These are phyloP conservation scores for Epsilonema sp. DNA, from an alignment of 2,888 invertebrate species.

Conservation along the genomic window DNA sequence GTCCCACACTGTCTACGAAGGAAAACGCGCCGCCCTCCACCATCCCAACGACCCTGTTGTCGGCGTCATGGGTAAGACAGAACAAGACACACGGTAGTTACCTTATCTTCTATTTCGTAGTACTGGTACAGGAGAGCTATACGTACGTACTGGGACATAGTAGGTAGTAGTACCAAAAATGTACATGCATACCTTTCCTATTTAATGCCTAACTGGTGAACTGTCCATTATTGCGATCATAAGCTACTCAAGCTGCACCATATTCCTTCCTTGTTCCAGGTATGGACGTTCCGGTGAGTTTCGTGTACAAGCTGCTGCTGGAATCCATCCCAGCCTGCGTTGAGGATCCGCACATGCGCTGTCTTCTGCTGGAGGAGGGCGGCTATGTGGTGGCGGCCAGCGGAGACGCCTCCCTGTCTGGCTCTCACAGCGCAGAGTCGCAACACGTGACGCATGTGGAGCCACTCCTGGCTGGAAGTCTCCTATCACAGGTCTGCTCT, in stretches of 20 bases:
- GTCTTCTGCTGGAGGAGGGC: slow-evolving; percentile 68
- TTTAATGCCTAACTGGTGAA: too few species aligned
- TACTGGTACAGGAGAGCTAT: too few species aligned
- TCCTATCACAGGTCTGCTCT: too few species aligned
- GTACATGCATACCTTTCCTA: too few species aligned
- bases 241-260: slow-evolving; percentile 63
- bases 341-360: slow-evolving; percentile 31
- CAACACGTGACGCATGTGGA: slow-evolving; percentile 70
- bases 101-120: too few species aligned
- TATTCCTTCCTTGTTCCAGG: too few species aligned
- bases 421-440: too few species aligned
- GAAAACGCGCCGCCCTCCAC: slow-evolving; percentile 37
- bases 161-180: too few species aligned
- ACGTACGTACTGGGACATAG: too few species aligned
- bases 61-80: slow-evolving; percentile 60
- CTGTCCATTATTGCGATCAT: slow-evolving; percentile 46
- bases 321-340: slow-evolving; percentile 30
- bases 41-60: slow-evolving; percentile 39
- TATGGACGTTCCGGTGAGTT: slow-evolving; percentile 65
- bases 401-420: slow-evolving; percentile 56
- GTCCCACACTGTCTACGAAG: slow-evolving; percentile 48
- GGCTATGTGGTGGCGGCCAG: slow-evolving; percentile 74
- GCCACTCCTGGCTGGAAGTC: slow-evolving; percentile 50
- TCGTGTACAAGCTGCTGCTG: slow-evolving; percentile 51
- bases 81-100: too few species aligned